A percentile compares a stretch with the other conserved stretches of the same genome.
These are phyloP conservation scores for Invenusta paracnida DNA, from an alignment of 2,888 invertebrate species.

Conservation along the genomic window DNA sequence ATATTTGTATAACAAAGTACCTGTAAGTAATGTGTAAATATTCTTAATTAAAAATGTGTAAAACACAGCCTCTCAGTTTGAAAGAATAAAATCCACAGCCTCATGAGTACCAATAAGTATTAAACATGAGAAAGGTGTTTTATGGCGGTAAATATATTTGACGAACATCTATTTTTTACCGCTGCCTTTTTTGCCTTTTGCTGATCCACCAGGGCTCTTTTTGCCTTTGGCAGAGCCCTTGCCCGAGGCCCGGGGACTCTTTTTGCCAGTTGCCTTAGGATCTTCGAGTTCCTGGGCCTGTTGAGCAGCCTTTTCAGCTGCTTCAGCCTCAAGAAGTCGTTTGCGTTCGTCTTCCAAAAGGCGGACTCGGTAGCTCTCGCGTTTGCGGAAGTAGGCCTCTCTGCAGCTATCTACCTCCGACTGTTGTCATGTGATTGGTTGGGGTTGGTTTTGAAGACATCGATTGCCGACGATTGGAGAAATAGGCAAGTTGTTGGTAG, in stretches of 20 bases:
- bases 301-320: background rate
- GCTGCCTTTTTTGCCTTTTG: background rate
- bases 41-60: no score
- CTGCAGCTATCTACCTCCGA: background rate
- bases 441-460: background rate
- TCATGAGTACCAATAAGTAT: no score
- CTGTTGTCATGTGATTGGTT: background rate
- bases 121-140: no score
- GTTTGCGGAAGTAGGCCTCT: slow-evolving; percentile 31
- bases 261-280: background rate
- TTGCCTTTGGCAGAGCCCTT: slow-evolving; percentile 17
- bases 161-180: background rate
- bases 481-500: no score
- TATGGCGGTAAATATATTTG: no score
- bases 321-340: background rate
- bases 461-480: no score
- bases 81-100: no score
- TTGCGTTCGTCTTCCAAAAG: background rate
- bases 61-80: no score
- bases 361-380: background rate
- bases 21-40: no score
- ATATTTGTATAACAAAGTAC: no score
- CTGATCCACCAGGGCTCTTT: background rate
- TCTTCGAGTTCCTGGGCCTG: background rate
- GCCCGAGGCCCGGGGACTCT: background rate